These are phyloP conservation scores for Corythornis madagascariensis DNA, from an alignment of 2,113 vertebrate genomes.

Conservation along the genomic window DNA sequence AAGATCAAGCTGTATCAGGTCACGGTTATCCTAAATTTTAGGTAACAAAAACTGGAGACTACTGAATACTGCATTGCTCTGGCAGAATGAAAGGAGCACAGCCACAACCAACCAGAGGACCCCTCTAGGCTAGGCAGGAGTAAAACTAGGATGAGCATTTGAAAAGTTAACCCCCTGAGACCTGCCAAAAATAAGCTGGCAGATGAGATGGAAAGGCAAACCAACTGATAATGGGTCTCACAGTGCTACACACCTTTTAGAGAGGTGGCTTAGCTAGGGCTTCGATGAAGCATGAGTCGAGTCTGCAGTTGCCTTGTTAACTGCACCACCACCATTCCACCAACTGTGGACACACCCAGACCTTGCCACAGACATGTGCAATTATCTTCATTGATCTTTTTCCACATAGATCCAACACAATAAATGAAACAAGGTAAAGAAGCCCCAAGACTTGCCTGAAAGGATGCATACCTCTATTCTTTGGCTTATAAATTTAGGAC, in stretches of 20 bases:
- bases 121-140: neutral
- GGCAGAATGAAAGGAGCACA: neutral
- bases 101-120: neutral
- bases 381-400: neutral
- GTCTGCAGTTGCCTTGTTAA: neutral
- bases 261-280: neutral
- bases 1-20: neutral
- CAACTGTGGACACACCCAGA: neutral
- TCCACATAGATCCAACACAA: neutral
- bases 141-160: neutral
- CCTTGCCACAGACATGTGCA: accelerated
- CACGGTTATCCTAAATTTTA: neutral
- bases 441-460: neutral
- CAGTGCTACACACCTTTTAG: neutral
- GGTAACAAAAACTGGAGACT: neutral
- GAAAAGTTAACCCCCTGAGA: neutral
- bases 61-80: neutral
- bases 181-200: neutral
- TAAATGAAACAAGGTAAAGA: neutral
- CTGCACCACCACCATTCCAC: neutral
- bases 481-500: neutral
- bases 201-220: neutral
- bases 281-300: neutral
- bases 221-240: neutral
- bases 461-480: neutral